Percentiles rank a stretch among this genome's conserved stretches.
phyloP scores from a whole-genome alignment of 2,113 vertebrate genomes.

The Pipra filicauda region DNA sequence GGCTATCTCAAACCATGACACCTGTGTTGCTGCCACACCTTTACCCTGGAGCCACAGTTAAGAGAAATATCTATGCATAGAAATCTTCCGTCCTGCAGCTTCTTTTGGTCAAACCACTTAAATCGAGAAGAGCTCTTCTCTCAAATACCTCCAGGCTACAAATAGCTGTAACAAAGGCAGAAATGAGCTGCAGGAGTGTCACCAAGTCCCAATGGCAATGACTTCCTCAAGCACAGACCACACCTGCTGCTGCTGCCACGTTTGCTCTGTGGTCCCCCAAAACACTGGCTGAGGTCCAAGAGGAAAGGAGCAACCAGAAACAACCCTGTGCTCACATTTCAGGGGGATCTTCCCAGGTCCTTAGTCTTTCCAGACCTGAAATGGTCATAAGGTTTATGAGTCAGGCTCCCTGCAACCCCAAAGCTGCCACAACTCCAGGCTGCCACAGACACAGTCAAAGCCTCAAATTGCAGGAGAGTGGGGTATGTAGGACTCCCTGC shows the following conservation, averaged over 20 bases:
- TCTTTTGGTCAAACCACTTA: neutral
- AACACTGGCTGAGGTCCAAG: neutral
- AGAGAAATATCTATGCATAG: neutral
- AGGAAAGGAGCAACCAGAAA: neutral
- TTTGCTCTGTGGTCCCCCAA: neutral
- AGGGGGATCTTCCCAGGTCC: neutral
- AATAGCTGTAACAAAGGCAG: neutral
- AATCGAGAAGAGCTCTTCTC: neutral
- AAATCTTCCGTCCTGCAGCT: neutral
- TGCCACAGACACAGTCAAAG: neutral
- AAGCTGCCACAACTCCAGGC: neutral
- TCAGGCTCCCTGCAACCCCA: neutral
- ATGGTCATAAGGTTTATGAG: neutral
- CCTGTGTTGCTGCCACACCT: neutral
- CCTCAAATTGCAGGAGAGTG: neutral
- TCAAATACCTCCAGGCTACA: neutral
- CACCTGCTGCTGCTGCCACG: neutral
- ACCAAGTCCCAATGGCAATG: neutral
- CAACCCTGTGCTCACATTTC: neutral
- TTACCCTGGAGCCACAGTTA: neutral
- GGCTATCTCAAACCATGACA: too few species aligned
- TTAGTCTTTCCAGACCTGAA: neutral
- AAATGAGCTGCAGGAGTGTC: neutral
- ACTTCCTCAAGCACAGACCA: neutral
- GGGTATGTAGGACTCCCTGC: fast-evolving